phyloP scores from a whole-genome alignment of 2,113 vertebrate species.

The Alexandromys fortis region DNA sequence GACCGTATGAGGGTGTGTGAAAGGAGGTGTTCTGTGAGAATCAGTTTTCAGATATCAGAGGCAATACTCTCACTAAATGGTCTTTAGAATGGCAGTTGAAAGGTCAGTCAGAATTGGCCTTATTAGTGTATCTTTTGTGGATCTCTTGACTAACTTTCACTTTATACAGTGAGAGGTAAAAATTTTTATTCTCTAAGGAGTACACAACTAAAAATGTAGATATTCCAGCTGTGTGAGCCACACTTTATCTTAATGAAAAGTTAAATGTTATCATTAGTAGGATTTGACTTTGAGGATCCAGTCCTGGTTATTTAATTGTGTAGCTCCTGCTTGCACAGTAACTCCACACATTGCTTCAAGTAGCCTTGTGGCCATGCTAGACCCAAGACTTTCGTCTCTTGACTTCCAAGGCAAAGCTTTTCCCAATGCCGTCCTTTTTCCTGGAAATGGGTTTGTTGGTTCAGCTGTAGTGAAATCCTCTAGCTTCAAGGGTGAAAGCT shows the following conservation, averaged over 20 bases:
- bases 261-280: not conserved
- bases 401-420: not conserved
- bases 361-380: not conserved
- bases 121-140: not conserved
- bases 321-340: not conserved
- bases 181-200: not conserved
- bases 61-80: not conserved
- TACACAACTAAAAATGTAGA: conserved; percentile 41
- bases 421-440: not conserved
- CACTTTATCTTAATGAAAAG: not conserved
- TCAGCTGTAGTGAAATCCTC: not conserved
- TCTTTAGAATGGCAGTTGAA: conserved; percentile 13
- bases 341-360: not conserved
- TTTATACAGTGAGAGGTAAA: conserved; percentile 8
- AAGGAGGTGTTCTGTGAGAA: not conserved
- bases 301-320: not conserved
- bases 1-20: not conserved
- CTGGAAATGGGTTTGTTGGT: not conserved
- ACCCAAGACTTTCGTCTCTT: not conserved
- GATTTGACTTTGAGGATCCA: not conserved
- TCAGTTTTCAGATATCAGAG: conserved; percentile 11
- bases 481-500: not conserved
- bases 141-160: not conserved
- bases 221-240: not conserved
- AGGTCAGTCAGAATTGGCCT: not conserved